Conservation (phyloP, 2,113 vertebrate species). For the Dicrurus megarhynchus region DNA sequence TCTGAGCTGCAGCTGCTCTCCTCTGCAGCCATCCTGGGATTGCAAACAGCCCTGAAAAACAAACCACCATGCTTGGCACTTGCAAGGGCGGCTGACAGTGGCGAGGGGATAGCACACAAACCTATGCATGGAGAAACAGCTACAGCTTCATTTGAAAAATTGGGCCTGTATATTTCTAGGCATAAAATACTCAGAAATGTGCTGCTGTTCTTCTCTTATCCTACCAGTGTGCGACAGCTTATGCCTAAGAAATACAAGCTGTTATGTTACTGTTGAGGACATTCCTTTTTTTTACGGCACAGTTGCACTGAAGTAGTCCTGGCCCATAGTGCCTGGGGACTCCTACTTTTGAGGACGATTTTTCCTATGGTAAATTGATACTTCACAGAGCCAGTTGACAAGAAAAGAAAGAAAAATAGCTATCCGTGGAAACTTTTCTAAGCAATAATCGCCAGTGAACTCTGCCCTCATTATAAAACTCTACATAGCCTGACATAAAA, state of each 20-base stretch:
- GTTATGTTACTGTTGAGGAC: not conserved
- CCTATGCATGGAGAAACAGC: not conserved
- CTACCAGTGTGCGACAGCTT: not conserved
- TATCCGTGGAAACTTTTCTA: constrained; percentile 21
- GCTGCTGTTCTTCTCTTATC: not conserved
- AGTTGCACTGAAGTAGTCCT: not conserved
- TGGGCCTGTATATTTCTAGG: not conserved
- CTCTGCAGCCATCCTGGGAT: not conserved
- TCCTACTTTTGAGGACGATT: constrained; percentile 11
- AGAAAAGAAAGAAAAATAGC: constrained; percentile 39
- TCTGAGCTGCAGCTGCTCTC: not conserved
- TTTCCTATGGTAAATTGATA: constrained; percentile 22
- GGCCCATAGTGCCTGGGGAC: not conserved
- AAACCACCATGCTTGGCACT: accelerated
- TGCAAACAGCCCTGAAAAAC: not conserved
- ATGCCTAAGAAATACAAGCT: not conserved
- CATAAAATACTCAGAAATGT: not conserved
- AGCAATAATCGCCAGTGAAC: constrained; percentile 54
- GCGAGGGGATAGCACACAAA: not conserved
- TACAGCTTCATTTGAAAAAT: not conserved
- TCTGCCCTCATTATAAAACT: constrained; percentile 67
- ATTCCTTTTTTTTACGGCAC: not conserved
- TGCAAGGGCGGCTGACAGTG: accelerated
- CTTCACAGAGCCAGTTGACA: constrained; percentile 14
- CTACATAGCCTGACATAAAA: constrained; percentile 23